Evolutionary conservation across 2,113 vertebrate genomes (phyloP).

Genomic region (Tamias sibiricus): DNA sequence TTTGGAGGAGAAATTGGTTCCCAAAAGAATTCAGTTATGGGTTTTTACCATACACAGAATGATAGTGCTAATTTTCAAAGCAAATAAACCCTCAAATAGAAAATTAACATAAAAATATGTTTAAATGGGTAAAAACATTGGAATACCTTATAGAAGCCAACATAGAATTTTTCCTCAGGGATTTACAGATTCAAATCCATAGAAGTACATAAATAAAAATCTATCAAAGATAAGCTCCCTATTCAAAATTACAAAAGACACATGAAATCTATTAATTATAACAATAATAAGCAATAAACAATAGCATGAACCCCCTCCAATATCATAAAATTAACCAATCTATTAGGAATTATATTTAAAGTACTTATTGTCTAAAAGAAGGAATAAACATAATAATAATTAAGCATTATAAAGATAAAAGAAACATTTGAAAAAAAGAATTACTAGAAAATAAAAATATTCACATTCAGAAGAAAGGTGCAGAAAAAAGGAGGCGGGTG

Average conservation of each 20-base stretch:
- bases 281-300: background rate
- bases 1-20: background rate
- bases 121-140: background rate
- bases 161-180: background rate
- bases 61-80: background rate
- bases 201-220: background rate
- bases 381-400: background rate
- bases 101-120: background rate
- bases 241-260: background rate
- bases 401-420: background rate
- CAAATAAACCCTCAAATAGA: background rate
- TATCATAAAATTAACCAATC: background rate
- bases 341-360: background rate
- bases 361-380: background rate
- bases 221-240: background rate
- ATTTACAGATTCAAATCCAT: background rate
- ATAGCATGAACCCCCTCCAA: background rate
- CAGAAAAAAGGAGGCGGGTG: background rate
- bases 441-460: background rate
- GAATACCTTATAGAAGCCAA: background rate
- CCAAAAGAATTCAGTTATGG: background rate
- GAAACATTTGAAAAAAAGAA: background rate
- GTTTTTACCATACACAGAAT: background rate
- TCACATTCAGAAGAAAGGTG: background rate
- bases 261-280: background rate